Evolutionary conservation across 2,888 invertebrate species (phyloP).

Genomic region (Netelia virgata): DNA sequence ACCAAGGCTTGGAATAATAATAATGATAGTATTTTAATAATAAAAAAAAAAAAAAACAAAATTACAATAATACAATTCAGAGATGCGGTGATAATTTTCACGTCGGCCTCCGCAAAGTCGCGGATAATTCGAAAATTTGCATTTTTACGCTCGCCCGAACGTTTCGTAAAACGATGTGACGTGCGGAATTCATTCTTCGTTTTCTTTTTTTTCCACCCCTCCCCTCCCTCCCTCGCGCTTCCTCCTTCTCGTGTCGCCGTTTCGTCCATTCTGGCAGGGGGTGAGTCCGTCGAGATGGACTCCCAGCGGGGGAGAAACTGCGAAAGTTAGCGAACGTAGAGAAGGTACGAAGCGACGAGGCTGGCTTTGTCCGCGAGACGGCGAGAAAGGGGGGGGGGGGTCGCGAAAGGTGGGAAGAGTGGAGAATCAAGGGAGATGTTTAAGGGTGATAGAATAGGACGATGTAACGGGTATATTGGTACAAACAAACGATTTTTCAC

Average conservation of each 20-base stretch:
- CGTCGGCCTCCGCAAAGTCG: neutral
- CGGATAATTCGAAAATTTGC: slow-evolving; percentile 50
- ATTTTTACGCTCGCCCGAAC: slow-evolving; percentile 48
- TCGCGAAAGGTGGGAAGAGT: slow-evolving; percentile 28
- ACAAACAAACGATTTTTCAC: slow-evolving; percentile 72
- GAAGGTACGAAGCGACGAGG: neutral
- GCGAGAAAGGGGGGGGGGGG: slow-evolving; percentile 8
- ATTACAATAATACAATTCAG: slow-evolving; percentile 30
- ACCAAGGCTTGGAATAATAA: slow-evolving; percentile 4
- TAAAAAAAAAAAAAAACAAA: slow-evolving; percentile 2
- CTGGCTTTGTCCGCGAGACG: neutral
- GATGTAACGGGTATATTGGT: no score
- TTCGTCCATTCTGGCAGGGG: neutral
- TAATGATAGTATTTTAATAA: slow-evolving; percentile 2
- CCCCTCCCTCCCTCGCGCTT: neutral
- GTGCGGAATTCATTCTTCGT: slow-evolving; percentile 9
- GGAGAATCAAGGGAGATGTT: slow-evolving; percentile 65
- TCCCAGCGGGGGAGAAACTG: slow-evolving; percentile 41
- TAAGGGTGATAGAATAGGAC: slow-evolving; percentile 65
- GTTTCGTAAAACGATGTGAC: slow-evolving; percentile 40
- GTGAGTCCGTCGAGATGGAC: no score
- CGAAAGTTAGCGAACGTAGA: slow-evolving; percentile 53
- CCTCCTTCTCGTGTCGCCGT: slow-evolving; percentile 5
- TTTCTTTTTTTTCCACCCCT: slow-evolving; percentile 8
- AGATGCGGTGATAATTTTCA: slow-evolving; percentile 29